These are phyloP conservation scores for Dasypus novemcinctus DNA, from an alignment of 2,113 vertebrate species.

Conservation along the genomic window DNA sequence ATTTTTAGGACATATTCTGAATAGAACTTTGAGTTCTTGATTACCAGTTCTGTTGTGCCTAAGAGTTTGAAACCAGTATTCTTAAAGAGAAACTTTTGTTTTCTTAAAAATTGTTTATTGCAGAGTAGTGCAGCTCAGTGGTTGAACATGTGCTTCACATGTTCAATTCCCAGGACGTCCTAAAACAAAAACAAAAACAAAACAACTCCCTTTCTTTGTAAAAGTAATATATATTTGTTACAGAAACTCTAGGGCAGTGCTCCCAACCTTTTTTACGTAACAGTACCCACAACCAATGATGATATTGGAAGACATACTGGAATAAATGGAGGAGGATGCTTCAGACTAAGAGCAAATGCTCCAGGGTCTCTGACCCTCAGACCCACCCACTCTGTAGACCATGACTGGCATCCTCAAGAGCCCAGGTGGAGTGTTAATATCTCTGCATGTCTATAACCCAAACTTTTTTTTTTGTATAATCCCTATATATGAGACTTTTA, in stretches of 20 bases:
- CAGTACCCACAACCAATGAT: neutral
- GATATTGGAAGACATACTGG: neutral
- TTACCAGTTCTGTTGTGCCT: neutral
- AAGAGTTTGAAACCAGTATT: neutral
- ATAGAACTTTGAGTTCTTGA: constrained; percentile 6
- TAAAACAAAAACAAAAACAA: no score
- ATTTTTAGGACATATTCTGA: neutral
- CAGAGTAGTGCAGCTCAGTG: no score
- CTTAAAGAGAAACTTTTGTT: neutral
- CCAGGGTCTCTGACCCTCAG: neutral
- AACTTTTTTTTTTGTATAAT: neutral
- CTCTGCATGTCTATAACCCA: neutral
- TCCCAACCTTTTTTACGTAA: neutral
- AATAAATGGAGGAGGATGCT: neutral
- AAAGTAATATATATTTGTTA: neutral
- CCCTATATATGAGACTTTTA: neutral
- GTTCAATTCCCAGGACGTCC: no score
- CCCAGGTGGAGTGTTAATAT: neutral
- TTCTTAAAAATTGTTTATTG: neutral
- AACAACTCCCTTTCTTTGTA: neutral
- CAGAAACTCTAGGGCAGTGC: neutral
- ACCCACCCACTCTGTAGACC: neutral
- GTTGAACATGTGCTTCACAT: no score
- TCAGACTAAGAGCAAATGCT: neutral
- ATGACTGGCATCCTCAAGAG: neutral